phyloP scores from a whole-genome alignment of 2,797 vertebrate species.

The Lemur catta region DNA sequence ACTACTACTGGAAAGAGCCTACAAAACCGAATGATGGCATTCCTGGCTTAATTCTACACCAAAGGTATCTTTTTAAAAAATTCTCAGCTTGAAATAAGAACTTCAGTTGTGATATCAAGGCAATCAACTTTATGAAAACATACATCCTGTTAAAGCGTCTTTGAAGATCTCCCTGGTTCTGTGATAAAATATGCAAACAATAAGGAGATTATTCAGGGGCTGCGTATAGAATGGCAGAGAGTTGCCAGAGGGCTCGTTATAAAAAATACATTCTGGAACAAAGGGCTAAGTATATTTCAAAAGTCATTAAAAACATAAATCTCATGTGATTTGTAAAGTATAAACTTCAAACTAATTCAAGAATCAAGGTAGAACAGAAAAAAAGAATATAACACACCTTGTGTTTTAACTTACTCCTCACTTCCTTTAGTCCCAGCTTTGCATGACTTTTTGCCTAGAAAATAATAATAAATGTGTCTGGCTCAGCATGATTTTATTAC shows the following conservation, averaged over 20 bases:
- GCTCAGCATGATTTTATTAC: conserved; percentile 30
- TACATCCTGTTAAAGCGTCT: conserved; percentile 90
- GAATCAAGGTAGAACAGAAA: conserved; percentile 61
- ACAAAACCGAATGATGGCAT: conserved; percentile 68
- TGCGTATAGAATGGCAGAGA: conserved; percentile 88
- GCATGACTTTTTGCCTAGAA: conserved; percentile 95
- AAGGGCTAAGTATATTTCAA: conserved; percentile 91
- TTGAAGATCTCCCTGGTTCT: conserved; percentile 90
- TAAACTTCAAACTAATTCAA: conserved; percentile 84
- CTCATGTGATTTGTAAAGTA: conserved; percentile 80
- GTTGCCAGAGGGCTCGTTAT: conserved; percentile 91
- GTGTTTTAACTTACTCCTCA: conserved; percentile 94
- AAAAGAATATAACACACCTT: conserved; percentile 87
- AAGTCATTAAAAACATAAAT: conserved; percentile 89
- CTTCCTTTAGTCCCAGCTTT: conserved; percentile 93
- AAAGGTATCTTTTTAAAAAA: conserved; percentile 69
- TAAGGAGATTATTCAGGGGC: conserved; percentile 86
- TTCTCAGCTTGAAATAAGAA: conserved; percentile 81
- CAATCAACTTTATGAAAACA: conserved; percentile 93
- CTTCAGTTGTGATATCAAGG: conserved; percentile 90
- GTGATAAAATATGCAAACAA: conserved; percentile 93
- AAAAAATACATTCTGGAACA: conserved; percentile 91
- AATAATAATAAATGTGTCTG: conserved; percentile 42
- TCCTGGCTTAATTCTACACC: conserved; percentile 64
- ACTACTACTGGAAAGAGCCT: not conserved